Evolutionary conservation across 1,140 invertebrate species (phyloP), one percentile per base, ranked within the genome.

Genomic region (Panonychus citri): DNA sequence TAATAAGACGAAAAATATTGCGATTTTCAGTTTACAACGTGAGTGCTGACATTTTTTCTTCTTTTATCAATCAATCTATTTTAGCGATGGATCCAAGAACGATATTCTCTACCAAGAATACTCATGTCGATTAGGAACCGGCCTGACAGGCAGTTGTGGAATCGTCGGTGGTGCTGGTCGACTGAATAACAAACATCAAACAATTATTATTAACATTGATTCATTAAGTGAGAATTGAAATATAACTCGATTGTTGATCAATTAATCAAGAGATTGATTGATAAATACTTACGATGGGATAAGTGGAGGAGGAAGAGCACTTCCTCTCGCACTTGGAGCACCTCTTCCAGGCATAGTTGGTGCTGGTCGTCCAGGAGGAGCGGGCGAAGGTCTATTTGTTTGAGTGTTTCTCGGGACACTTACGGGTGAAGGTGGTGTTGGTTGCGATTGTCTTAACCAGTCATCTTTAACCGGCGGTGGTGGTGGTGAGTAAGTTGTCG

Each of bases 211-310:
- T 4, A 19, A 46, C 7, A n/a, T n/a, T n/a, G n/a, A n/a, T n/a
- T n/a, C n/a, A n/a, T n/a, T n/a, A n/a, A n/a, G n/a, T n/a, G n/a
- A n/a, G n/a, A n/a, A n/a, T n/a, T n/a, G n/a, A n/a, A n/a, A n/a
- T n/a, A n/a, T n/a, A n/a, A n/a, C n/a, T n/a, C n/a, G n/a, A n/a
- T n/a, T n/a, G n/a, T n/a, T n/a, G n/a, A n/a, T n/a, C n/a, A n/a
- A n/a, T n/a, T n/a, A n/a, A n/a, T n/a, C n/a, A n/a, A n/a, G n/a
- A n/a, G n/a, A n/a, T n/a, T n/a, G n/a, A n/a, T n/a, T n/a, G n/a
- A n/a, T n/a, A n/a, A n/a, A 19, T 74, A 88, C 86, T 90, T 77
- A 91, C 87, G 85, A 86, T 71, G 87, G 87, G 71, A 91, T 82
- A 65, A 91, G 79, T 62, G 87, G 87, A 62, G 85, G 82, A 61